Percentiles rank a stretch among this genome's conserved stretches.
phyloP scores from a whole-genome alignment of 2,888 invertebrate genomes.

The Dascillus cervinus region DNA sequence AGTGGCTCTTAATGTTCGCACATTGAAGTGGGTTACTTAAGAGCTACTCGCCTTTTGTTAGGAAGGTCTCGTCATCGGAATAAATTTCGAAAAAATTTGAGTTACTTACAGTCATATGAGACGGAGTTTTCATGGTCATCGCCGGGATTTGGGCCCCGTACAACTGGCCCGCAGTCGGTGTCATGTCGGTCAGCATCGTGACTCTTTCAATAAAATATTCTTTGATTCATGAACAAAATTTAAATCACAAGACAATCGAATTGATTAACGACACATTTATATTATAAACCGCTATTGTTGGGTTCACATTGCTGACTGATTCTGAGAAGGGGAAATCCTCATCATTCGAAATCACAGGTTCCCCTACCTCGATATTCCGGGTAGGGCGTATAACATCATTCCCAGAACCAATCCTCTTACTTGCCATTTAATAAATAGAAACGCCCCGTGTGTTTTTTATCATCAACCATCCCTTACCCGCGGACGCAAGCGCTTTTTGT shows the following conservation, averaged over 20 bases:
- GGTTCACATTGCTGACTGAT: constrained; percentile 42
- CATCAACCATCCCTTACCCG: constrained; percentile 19
- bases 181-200: constrained; percentile 52
- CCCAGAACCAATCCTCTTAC: constrained; percentile 27
- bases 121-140: constrained; percentile 52
- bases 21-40: no score
- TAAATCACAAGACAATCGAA: background rate
- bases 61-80: no score
- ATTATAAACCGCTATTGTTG: constrained; percentile 37
- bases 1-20: no score
- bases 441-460: constrained; percentile 34
- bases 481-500: constrained; percentile 26
- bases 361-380: constrained; percentile 32
- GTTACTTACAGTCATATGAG: constrained; percentile 22
- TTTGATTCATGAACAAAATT: no score
- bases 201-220: no score
- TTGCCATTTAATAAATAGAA: constrained; percentile 34
- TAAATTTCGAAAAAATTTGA: no score
- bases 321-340: constrained; percentile 35
- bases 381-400: constrained; percentile 17
- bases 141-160: constrained; percentile 54
- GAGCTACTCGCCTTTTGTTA: no score
- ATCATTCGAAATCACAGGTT: constrained; percentile 37
- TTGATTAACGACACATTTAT: constrained; percentile 7
- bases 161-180: constrained; percentile 52